phyloP scores from a whole-genome alignment of 2,113 vertebrate genomes.

The Bos taurus region DNA sequence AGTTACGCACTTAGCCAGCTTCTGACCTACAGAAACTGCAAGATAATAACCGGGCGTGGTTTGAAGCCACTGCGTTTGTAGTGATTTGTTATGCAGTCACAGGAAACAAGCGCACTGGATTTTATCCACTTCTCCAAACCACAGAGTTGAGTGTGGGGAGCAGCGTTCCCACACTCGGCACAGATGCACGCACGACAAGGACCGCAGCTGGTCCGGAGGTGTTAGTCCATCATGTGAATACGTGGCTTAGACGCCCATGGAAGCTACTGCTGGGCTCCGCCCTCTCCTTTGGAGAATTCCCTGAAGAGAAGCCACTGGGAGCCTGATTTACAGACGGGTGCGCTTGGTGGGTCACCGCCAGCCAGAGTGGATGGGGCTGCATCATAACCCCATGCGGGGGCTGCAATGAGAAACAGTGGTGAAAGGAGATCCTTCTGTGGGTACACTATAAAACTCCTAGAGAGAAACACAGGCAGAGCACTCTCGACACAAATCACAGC shows the following conservation, averaged over 20 bases:
- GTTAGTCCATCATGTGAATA: accelerated
- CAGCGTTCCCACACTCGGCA: background rate
- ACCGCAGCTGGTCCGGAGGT: background rate
- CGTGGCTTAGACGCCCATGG: background rate
- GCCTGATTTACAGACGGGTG: background rate
- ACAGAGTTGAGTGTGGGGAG: background rate
- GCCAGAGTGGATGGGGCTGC: background rate
- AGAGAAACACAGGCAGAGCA: background rate
- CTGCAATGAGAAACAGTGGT: background rate
- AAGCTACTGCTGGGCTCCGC: background rate
- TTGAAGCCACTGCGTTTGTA: background rate
- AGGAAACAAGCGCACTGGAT: background rate
- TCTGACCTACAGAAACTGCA: background rate
- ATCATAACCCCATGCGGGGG: background rate
- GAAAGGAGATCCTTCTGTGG: background rate
- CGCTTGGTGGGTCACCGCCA: background rate
- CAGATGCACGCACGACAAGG: accelerated
- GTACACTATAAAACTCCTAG: background rate
- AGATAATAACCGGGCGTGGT: background rate
- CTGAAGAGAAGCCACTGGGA: background rate
- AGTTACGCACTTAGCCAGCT: background rate
- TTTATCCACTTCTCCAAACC: background rate
- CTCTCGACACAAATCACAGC: background rate
- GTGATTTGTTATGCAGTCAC: background rate
- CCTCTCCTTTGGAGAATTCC: background rate